These are phyloP conservation scores for Bombus fervidus DNA, from an alignment of 1,140 invertebrate genomes.

Conservation along the genomic window DNA sequence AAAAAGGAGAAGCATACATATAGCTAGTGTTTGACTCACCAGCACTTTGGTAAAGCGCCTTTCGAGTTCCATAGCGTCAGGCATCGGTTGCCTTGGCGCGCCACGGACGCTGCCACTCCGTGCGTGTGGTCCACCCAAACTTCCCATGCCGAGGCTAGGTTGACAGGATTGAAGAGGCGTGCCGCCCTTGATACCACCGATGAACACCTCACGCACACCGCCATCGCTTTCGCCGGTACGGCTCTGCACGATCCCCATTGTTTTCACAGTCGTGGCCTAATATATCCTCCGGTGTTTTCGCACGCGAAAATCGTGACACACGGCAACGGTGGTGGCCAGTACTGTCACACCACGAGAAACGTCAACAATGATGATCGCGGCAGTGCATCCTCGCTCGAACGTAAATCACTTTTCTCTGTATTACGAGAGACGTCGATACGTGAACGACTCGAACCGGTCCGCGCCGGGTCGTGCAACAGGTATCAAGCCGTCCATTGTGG, in stretches of 20 bases:
- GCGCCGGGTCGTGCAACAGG: constrained; percentile 55
- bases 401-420: constrained; percentile 2
- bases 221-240: constrained; percentile 71
- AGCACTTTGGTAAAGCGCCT: constrained; percentile 96
- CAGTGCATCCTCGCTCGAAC: constrained; percentile 37
- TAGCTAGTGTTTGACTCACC: constrained; percentile 85
- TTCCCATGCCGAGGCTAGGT: constrained; percentile 71
- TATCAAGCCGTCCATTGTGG: constrained; percentile 53
- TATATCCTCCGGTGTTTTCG: not conserved
- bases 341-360: constrained; percentile 53
- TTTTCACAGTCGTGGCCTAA: not conserved
- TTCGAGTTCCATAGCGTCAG: constrained; percentile 93
- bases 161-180: constrained; percentile 73
- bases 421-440: constrained; percentile 34
- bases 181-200: constrained; percentile 70
- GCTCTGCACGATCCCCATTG: constrained; percentile 79
- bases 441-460: constrained; percentile 7
- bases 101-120: constrained; percentile 89
- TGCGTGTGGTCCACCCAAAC: constrained; percentile 81
- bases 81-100: constrained; percentile 93
- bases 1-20: not conserved
- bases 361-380: constrained; percentile 49
- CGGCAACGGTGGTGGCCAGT: constrained; percentile 25
- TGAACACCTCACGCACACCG: constrained; percentile 71
- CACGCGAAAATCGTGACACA: constrained; percentile 19